Conservation (phyloP, 2,113 vertebrate species). For the Tilapia sparmanii region DNA sequence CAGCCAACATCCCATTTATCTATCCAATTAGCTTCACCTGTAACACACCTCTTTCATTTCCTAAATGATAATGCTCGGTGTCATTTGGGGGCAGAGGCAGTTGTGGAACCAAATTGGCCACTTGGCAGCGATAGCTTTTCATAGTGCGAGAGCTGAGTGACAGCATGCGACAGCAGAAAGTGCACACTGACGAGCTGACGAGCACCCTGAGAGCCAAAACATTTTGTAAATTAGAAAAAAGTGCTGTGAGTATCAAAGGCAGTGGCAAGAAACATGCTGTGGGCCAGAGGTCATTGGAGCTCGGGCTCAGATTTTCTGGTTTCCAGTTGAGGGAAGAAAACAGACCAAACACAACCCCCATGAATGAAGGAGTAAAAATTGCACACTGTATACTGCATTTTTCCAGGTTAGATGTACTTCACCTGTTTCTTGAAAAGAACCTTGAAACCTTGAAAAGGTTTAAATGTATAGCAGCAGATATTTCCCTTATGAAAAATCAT, state of each 20-base stretch:
- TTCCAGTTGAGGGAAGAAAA: background rate
- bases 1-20: background rate
- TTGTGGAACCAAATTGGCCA: background rate
- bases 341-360: background rate
- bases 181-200: background rate
- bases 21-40: background rate
- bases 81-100: background rate
- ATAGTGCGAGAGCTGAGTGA: background rate
- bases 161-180: background rate
- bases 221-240: background rate
- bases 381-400: background rate
- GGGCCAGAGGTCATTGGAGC: background rate
- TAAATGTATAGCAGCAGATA: background rate
- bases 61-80: background rate
- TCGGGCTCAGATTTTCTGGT: background rate
- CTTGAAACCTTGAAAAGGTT: background rate
- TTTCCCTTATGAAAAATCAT: background rate
- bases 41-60: background rate
- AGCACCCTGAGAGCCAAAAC: background rate
- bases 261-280: background rate
- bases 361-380: background rate
- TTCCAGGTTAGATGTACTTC: background rate
- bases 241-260: background rate
- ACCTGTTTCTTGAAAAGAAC: background rate
- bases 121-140: background rate